Evolutionary conservation across 2,888 invertebrate species (phyloP).

Genomic region (Diarsia rubi): DNA sequence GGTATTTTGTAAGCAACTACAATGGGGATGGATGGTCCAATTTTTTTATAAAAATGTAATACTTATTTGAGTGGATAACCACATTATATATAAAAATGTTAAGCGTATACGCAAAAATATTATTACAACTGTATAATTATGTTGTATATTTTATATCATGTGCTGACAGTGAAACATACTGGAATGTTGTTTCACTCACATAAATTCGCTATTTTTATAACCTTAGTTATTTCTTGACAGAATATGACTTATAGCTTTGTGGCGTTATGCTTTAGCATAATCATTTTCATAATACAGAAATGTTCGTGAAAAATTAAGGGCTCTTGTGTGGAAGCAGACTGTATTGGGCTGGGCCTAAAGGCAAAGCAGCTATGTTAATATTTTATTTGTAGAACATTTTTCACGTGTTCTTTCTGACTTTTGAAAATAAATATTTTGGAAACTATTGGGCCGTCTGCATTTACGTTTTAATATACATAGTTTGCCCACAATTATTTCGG

Average conservation of each 20-base stretch:
- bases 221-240: constrained; percentile 44
- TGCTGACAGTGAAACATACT: constrained; percentile 41
- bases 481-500: constrained; percentile 82
- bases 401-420: constrained; percentile 40
- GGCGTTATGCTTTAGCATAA: constrained; percentile 41
- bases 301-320: constrained; percentile 24
- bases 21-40: constrained; percentile 82
- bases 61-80: constrained; percentile 40
- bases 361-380: constrained; percentile 54
- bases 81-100: constrained; percentile 38
- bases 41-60: constrained; percentile 64
- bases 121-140: constrained; percentile 42
- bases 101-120: constrained; percentile 39
- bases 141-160: constrained; percentile 55
- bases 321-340: constrained; percentile 39
- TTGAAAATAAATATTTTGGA: constrained; percentile 62
- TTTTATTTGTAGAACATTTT: constrained; percentile 43
- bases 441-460: constrained; percentile 82
- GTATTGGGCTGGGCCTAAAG: constrained; percentile 47
- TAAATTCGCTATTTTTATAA: constrained; percentile 58
- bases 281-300: constrained; percentile 27
- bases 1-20: constrained; percentile 74
- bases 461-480: constrained; percentile 72
- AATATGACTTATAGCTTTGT: constrained; percentile 45
- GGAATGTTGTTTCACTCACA: constrained; percentile 48